phyloP scores from a whole-genome alignment of 92 coral and sea anemone species.

The Epizoanthus scotinus region DNA sequence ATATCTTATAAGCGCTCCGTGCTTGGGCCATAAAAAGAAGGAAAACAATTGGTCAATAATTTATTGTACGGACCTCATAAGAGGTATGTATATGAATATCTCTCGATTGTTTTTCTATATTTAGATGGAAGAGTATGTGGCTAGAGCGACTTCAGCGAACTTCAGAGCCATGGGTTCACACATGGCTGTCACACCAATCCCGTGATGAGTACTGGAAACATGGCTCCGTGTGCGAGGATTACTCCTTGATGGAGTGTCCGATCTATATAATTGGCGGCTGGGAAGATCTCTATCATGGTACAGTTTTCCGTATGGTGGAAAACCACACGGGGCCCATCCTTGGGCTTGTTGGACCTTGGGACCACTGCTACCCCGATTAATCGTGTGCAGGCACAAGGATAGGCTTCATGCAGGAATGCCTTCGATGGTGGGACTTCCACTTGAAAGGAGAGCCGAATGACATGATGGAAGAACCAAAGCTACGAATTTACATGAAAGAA shows the following conservation, averaged over 20 bases:
- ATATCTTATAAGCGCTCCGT: too few species aligned
- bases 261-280: slow-evolving; percentile 74
- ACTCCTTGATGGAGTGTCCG: slow-evolving; percentile 55
- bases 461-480: slow-evolving; percentile 54
- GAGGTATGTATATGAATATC: background rate
- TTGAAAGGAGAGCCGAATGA: slow-evolving; percentile 64
- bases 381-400: slow-evolving; percentile 64
- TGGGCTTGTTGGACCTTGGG: slow-evolving; percentile 72
- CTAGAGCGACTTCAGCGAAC: slow-evolving; percentile 50
- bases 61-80: too few species aligned
- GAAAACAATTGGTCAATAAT: too few species aligned
- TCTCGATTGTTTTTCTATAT: background rate
- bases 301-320: slow-evolving; percentile 66
- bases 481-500: slow-evolving; percentile 56
- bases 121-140: slow-evolving; percentile 75
- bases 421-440: slow-evolving; percentile 72
- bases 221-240: slow-evolving; percentile 69
- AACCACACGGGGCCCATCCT: slow-evolving; percentile 52
- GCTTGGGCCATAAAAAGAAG: too few species aligned
- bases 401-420: slow-evolving; percentile 56
- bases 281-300: slow-evolving; percentile 53
- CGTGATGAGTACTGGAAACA: slow-evolving; percentile 76
- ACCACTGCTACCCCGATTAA: slow-evolving; percentile 57
- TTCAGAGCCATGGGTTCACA: slow-evolving; percentile 70
- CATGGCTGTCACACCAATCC: slow-evolving; percentile 64